Percentiles rank a stretch among this genome's conserved stretches.
Evolutionary conservation across 2,888 invertebrate genomes (phyloP).

Genomic region (Drosophila quasianomalipes): DNA sequence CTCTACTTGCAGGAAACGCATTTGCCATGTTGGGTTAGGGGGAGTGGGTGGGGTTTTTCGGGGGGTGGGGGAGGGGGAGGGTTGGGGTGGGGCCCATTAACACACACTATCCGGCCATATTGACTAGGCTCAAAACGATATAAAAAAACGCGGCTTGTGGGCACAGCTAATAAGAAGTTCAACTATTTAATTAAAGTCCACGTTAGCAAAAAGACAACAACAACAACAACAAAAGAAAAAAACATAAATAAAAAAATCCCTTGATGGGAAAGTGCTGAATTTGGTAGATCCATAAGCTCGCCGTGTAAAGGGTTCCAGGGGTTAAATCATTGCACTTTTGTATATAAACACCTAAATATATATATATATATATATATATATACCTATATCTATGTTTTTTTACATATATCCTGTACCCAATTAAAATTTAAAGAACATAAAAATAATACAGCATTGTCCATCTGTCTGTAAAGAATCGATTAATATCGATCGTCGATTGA

Average conservation of each 20-base stretch:
- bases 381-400: slow-evolving; percentile 26
- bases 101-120: slow-evolving; percentile 22
- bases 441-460: neutral
- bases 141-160: neutral
- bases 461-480: neutral
- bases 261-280: slow-evolving; percentile 21
- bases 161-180: neutral
- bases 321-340: slow-evolving; percentile 14
- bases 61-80: neutral
- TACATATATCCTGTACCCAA: slow-evolving; percentile 6
- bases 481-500: neutral
- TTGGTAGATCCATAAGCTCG: slow-evolving; percentile 11
- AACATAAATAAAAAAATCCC: neutral
- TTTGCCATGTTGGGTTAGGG: slow-evolving; percentile 60
- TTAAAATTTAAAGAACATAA: neutral
- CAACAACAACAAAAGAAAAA: too few relatives aligned
- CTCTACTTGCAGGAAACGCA: slow-evolving; percentile 35
- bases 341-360: slow-evolving; percentile 23
- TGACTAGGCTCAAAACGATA: slow-evolving; percentile 12
- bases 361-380: slow-evolving; percentile 25
- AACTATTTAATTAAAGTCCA: slow-evolving; percentile 5
- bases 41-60: too few relatives aligned
- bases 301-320: slow-evolving; percentile 6
- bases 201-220: slow-evolving; percentile 27
- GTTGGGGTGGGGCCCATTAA: slow-evolving; percentile 5